phyloP scores from a whole-genome alignment of 2,888 invertebrate species.

The Lypha dubia region DNA sequence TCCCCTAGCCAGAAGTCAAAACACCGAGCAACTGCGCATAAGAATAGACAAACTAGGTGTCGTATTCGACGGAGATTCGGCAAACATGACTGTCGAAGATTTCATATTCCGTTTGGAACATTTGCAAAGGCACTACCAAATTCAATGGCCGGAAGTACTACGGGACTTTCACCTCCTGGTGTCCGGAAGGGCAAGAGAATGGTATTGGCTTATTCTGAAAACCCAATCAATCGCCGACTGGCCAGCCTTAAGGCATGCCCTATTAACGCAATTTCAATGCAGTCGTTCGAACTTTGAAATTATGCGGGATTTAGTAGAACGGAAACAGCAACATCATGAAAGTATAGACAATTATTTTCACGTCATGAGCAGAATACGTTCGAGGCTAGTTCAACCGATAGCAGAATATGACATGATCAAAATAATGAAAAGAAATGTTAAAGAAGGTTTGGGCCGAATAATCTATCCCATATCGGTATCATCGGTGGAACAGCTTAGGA shows the following conservation, averaged over 20 bases:
- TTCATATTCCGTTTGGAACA: too few species aligned
- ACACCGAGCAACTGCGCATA: too few species aligned
- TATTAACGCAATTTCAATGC: background rate
- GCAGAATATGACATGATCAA: constrained; percentile 6
- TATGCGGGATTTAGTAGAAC: constrained; percentile 6
- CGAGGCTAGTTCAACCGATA: background rate
- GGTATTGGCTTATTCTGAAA: background rate
- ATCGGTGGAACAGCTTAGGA: constrained; percentile 1
- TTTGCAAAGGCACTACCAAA: too few species aligned
- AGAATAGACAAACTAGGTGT: too few species aligned
- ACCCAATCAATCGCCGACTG: background rate
- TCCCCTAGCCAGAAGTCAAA: too few species aligned
- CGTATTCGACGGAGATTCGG: too few species aligned
- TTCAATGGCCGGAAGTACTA: too few species aligned
- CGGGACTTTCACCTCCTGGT: too few species aligned
- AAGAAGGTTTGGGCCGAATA: constrained; percentile 11
- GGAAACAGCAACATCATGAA: background rate
- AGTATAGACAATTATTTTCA: background rate
- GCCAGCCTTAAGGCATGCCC: background rate
- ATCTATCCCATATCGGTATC: constrained; percentile 24
- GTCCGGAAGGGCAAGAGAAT: too few species aligned
- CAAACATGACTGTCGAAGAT: too few species aligned
- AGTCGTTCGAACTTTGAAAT: constrained; percentile 5
- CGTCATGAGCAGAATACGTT: background rate
- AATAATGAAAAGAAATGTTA: constrained; percentile 7